Conservation (phyloP, 2,888 invertebrate species). For the Hipparchia semele region DNA sequence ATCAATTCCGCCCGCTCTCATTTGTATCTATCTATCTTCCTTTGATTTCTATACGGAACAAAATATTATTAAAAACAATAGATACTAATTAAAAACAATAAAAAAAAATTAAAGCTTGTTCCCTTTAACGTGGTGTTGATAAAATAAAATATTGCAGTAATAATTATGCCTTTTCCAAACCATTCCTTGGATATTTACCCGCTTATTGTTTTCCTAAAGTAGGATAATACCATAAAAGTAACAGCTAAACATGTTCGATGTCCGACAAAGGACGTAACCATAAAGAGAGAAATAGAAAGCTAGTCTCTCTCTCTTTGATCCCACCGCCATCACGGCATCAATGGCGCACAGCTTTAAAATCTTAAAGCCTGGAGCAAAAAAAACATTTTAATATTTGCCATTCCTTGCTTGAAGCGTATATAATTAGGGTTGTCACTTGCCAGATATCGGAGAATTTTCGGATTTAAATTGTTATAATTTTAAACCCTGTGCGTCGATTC, state of each 20-base stretch:
- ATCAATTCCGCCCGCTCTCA: no score
- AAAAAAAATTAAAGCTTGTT: no score
- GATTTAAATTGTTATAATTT: not conserved
- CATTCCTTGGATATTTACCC: not conserved
- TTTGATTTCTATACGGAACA: no score
- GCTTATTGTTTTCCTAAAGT: not conserved
- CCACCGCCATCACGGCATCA: not conserved
- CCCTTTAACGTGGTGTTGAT: not conserved
- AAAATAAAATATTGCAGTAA: not conserved
- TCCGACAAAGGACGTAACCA: conserved; percentile 9
- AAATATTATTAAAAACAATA: no score
- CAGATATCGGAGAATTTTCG: not conserved
- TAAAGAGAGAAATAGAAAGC: conserved; percentile 2
- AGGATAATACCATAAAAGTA: conserved; percentile 9
- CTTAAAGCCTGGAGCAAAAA: conserved; percentile 5
- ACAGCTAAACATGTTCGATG: not conserved
- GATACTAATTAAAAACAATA: no score
- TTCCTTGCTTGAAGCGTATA: not conserved
- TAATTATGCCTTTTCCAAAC: not conserved
- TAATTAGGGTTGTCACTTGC: not conserved
- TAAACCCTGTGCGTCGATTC: not conserved
- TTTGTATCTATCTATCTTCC: no score
- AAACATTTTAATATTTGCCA: conserved; percentile 17
- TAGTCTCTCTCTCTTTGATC: conserved; percentile 9
- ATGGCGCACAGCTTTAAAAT: conserved; percentile 1